These are phyloP conservation scores for Pocillopora damicornis DNA, from an alignment of 64 coral and sea anemone genomes.

Conservation along the genomic window DNA sequence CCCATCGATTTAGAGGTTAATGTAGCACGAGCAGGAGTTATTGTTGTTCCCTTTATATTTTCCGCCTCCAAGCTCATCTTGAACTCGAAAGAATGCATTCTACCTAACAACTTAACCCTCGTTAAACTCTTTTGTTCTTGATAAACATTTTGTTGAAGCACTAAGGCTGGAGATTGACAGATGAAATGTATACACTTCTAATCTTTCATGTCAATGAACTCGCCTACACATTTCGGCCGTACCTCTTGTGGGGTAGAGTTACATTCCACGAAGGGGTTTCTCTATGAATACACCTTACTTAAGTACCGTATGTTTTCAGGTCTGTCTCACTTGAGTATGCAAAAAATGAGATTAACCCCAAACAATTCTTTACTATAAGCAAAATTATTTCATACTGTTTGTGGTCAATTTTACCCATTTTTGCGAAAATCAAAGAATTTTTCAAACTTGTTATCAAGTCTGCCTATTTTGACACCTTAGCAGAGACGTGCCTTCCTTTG, in stretches of 20 bases:
- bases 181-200: conserved; percentile 3
- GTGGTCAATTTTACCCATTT: not conserved
- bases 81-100: not conserved
- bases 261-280: conserved; percentile 1
- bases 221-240: not conserved
- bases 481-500: not conserved
- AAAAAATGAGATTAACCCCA: not conserved
- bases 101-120: conserved; percentile 3
- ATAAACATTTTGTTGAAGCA: conserved; percentile 46
- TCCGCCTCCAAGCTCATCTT: conserved; percentile 7
- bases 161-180: not conserved
- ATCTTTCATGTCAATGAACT: conserved; percentile 21
- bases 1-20: conserved; percentile 88
- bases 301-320: not conserved
- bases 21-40: conserved; percentile 45
- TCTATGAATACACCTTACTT: not conserved
- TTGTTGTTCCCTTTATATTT: conserved; percentile 67
- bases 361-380: not conserved
- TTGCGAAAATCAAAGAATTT: conserved; percentile 3
- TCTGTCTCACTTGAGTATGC: not conserved
- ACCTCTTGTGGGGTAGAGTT: conserved; percentile 2
- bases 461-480: conserved; percentile 44
- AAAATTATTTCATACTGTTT: not conserved
- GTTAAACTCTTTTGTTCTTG: conserved; percentile 43
- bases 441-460: conserved; percentile 3